Evolutionary conservation across 2,888 invertebrate genomes (phyloP).

Genomic region (Napeogenes sylphis): DNA sequence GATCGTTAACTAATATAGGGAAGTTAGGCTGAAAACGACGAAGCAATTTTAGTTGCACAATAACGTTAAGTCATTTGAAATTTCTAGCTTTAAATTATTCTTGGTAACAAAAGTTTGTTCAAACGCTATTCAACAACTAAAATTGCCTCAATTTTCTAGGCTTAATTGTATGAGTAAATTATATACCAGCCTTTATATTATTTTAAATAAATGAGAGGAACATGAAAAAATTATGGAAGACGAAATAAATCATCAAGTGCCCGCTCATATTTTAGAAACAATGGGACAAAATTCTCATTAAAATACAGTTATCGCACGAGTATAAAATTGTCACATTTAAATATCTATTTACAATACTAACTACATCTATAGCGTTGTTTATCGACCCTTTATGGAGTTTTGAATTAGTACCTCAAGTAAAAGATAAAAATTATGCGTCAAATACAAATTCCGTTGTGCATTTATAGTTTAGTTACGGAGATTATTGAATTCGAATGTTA

Average conservation of each 20-base stretch:
- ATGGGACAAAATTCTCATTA: conserved; percentile 21
- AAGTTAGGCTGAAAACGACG: conserved; percentile 3
- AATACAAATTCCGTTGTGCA: conserved; percentile 31
- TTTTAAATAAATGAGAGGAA: conserved; percentile 5
- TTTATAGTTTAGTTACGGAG: conserved; percentile 26
- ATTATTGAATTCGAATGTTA: conserved; percentile 23
- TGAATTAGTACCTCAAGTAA: conserved; percentile 41
- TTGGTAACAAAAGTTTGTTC: conserved; percentile 7
- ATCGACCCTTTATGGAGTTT: conserved; percentile 47
- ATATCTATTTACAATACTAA: conserved; percentile 63
- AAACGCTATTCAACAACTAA: conserved; percentile 1
- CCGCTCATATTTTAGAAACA: conserved; percentile 21
- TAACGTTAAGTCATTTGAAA: conserved; percentile 3
- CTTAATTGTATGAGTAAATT: conserved; percentile 6
- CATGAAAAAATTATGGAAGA: conserved; percentile 52
- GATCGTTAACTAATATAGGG: conserved; percentile 1
- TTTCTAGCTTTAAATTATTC: conserved; percentile 7
- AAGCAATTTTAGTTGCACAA: conserved; percentile 3
- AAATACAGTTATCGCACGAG: conserved; percentile 49
- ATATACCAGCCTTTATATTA: conserved; percentile 20
- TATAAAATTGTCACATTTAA: conserved; percentile 62
- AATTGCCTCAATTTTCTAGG: conserved; percentile 5
- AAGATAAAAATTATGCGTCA: conserved; percentile 26
- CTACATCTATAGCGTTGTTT: conserved; percentile 57
- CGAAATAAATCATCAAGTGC: conserved; percentile 51